Conservation (phyloP, 2,113 vertebrate genomes). For the Mobula birostris region DNA sequence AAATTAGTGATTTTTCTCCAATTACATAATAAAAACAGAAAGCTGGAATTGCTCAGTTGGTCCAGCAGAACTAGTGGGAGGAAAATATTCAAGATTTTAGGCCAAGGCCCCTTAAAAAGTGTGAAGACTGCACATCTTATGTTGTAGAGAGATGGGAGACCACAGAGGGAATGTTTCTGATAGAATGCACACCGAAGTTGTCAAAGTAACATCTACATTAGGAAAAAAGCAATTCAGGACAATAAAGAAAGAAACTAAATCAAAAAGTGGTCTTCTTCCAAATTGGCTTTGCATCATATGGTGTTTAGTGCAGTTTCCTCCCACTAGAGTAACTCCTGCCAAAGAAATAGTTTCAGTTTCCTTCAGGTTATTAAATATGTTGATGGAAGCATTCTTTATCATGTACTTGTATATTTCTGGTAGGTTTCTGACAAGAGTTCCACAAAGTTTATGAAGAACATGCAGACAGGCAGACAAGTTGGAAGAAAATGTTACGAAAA, state of each 20-base stretch:
- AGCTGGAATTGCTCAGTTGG: no score
- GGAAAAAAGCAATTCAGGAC: no score
- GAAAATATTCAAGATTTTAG: no score
- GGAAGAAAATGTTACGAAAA: not conserved
- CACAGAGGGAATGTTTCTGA: no score
- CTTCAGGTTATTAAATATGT: not conserved
- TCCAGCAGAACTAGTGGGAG: no score
- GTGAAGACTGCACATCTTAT: no score
- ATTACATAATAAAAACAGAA: no score
- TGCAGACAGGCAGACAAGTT: not conserved
- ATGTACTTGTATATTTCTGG: not conserved
- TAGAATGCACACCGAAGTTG: no score
- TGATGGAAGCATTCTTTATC: not conserved
- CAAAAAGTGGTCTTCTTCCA: not conserved
- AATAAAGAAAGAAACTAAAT: no score
- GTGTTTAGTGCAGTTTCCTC: not conserved
- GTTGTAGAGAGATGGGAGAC: no score
- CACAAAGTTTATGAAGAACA: not conserved
- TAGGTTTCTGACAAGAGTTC: not conserved
- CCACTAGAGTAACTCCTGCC: not conserved
- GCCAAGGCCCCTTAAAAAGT: no score
- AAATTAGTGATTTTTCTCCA: not conserved
- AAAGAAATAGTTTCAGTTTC: not conserved
- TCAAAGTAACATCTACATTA: no score
- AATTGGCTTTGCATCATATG: not conserved